These are phyloP conservation scores for Fistularia commersonii DNA, from an alignment of 2,797 vertebrate species.

Conservation along the genomic window DNA sequence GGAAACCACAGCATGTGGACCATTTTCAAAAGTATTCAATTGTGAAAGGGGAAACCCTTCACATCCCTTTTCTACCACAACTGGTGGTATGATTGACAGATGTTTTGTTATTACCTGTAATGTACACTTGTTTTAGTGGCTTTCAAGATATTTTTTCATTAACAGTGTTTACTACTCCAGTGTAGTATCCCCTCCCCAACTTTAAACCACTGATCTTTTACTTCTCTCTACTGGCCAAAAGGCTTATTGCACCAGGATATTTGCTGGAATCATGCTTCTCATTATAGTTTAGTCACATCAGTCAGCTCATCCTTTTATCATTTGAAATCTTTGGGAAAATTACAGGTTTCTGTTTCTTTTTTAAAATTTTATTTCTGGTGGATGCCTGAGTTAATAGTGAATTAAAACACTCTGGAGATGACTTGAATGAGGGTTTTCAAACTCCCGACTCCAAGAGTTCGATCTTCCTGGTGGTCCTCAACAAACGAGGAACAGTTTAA, in stretches of 20 bases:
- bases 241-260: conserved; percentile 15
- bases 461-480: no score
- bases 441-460: no score
- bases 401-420: no score
- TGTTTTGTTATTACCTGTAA: conserved; percentile 18
- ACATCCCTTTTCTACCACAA: conserved; percentile 6
- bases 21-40: conserved; percentile 17
- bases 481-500: no score
- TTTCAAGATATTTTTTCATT: no score
- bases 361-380: neutral
- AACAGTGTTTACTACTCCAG: no score
- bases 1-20: conserved; percentile 2
- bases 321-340: conserved; percentile 12
- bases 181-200: no score
- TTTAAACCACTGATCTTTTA: conserved; percentile 19
- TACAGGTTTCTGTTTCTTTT: conserved; percentile 3
- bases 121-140: conserved; percentile 1
- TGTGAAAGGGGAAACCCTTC: neutral
- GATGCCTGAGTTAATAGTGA: neutral
- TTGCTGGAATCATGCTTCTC: neutral
- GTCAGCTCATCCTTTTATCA: conserved; percentile 13
- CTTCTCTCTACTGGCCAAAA: conserved; percentile 48
- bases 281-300: neutral
- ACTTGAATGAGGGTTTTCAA: no score
- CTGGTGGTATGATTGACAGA: conserved; percentile 12